phyloP scores from a whole-genome alignment of 2,113 vertebrate species.

The Brevimyrus niger region DNA sequence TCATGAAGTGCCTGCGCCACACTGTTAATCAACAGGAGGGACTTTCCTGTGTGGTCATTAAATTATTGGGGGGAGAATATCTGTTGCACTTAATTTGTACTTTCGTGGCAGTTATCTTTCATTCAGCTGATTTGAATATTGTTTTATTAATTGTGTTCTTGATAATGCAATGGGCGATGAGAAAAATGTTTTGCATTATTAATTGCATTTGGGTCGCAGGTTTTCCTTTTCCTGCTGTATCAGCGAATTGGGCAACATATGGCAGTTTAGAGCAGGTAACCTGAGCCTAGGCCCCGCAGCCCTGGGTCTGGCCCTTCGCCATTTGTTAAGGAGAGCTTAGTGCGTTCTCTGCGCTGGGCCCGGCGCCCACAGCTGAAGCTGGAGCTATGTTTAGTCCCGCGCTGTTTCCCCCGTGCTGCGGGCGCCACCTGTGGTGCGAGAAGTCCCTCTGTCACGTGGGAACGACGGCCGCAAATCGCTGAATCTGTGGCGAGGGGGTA shows the following conservation, averaged over 20 bases:
- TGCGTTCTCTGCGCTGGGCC: not conserved
- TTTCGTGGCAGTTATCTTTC: not conserved
- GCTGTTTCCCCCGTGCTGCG: not conserved
- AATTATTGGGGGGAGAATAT: not conserved
- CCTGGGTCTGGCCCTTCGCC: not conserved
- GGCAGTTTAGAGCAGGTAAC: not conserved
- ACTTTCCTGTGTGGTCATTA: not conserved
- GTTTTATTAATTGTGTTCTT: not conserved
- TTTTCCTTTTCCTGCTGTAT: not conserved
- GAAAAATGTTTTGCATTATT: not conserved
- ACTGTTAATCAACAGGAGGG: not conserved
- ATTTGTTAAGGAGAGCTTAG: not conserved
- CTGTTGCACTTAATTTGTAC: not conserved
- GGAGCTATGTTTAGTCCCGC: slow-evolving; percentile 6
- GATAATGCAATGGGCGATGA: not conserved
- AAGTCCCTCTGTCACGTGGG: not conserved
- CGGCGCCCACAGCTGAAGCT: not conserved
- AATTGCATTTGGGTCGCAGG: not conserved
- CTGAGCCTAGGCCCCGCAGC: not conserved
- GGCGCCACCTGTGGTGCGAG: not conserved
- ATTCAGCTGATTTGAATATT: not conserved
- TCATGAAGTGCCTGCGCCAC: not conserved
- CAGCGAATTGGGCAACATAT: not conserved
- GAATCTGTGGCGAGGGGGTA: not conserved
- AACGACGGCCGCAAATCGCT: not conserved